phyloP scores from a whole-genome alignment of 2,888 invertebrate species.

The Nowickia ferox region DNA sequence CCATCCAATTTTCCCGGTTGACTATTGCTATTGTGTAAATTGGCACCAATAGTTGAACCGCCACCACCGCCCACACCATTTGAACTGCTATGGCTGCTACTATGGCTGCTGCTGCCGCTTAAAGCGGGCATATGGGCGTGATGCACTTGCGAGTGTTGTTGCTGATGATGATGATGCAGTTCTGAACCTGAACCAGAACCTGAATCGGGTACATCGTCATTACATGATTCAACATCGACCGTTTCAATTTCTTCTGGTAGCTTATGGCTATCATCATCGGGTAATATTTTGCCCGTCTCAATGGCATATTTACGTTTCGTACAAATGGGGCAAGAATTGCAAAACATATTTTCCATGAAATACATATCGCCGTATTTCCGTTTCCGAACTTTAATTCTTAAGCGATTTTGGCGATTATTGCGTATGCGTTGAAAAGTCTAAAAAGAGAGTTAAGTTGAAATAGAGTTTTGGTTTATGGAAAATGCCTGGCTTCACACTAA shows the following conservation, averaged over 20 bases:
- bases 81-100: slow-evolving; percentile 68
- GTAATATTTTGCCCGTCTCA: slow-evolving; percentile 85
- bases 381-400: slow-evolving; percentile 87
- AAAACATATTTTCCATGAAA: slow-evolving; percentile 83
- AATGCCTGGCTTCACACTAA: no score
- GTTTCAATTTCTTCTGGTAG: slow-evolving; percentile 87
- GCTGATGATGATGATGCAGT: slow-evolving; percentile 70
- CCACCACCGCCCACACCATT: slow-evolving; percentile 71
- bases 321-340: slow-evolving; percentile 87
- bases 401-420: slow-evolving; percentile 87
- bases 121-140: slow-evolving; percentile 71
- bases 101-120: slow-evolving; percentile 66
- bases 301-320: slow-evolving; percentile 81
- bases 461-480: no score
- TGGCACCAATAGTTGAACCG: slow-evolving; percentile 70
- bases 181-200: slow-evolving; percentile 83
- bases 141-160: slow-evolving; percentile 64
- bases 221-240: slow-evolving; percentile 87
- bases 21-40: slow-evolving; percentile 79
- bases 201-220: slow-evolving; percentile 83
- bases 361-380: slow-evolving; percentile 85
- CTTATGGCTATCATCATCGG: slow-evolving; percentile 82
- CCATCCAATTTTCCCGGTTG: slow-evolving; percentile 81
- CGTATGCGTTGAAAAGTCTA: slow-evolving; percentile 88
- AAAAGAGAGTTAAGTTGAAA: not conserved